These are phyloP conservation scores for Tetranychus cinnabarinus DNA, from an alignment of 1,140 invertebrate species.

Conservation along the genomic window DNA sequence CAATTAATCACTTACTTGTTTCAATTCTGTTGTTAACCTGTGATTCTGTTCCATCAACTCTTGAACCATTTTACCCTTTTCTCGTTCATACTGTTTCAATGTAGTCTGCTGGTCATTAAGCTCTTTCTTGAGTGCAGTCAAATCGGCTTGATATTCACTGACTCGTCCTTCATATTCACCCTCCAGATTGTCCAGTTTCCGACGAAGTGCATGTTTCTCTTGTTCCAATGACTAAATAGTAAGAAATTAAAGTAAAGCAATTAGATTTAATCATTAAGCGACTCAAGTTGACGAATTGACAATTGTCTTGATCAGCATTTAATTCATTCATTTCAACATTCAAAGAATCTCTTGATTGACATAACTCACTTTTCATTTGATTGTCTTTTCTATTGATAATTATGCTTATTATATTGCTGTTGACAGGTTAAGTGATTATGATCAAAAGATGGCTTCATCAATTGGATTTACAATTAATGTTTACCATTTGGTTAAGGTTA, in stretches of 20 bases:
- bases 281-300: too few species aligned
- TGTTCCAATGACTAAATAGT: conserved; percentile 61
- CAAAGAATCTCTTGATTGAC: too few species aligned
- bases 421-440: not conserved
- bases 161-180: conserved; percentile 70
- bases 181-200: conserved; percentile 54
- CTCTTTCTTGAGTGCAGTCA: conserved; percentile 37
- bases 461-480: not conserved
- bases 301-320: too few species aligned
- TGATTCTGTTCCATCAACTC: conserved; percentile 76
- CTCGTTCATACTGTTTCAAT: conserved; percentile 41
- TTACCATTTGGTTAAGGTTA: not conserved
- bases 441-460: too few species aligned
- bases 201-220: conserved; percentile 59
- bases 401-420: not conserved
- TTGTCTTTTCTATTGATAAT: too few species aligned
- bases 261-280: too few species aligned
- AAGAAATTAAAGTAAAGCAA: not conserved
- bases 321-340: too few species aligned
- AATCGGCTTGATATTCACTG: conserved; percentile 61
- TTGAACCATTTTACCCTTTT: conserved; percentile 48
- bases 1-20: conserved; percentile 30
- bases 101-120: conserved; percentile 33
- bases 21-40: conserved; percentile 57
- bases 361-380: too few species aligned